A percentile compares a stretch with the other conserved stretches of the same genome.
phyloP scores from a whole-genome alignment of 2,888 invertebrate species.

The Linyphia triangularis region DNA sequence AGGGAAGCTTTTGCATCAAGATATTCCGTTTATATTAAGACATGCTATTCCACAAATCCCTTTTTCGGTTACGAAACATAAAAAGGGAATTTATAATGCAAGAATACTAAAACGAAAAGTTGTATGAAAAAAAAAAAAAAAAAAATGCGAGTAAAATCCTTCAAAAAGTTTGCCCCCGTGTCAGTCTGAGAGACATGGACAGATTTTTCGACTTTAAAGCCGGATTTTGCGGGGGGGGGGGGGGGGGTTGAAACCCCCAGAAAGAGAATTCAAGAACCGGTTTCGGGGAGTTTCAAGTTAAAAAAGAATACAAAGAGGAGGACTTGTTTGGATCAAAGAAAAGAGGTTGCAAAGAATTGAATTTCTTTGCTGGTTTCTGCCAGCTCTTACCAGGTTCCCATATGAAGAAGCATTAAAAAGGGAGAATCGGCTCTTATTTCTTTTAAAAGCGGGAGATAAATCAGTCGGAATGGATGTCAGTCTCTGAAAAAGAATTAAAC shows the following conservation, averaged over 20 bases:
- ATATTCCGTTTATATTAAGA: too few relatives aligned
- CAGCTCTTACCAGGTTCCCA: conserved; percentile 7
- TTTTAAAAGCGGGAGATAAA: conserved; percentile 25
- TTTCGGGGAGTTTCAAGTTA: too few relatives aligned
- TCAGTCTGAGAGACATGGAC: conserved; percentile 20
- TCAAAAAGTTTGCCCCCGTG: conserved; percentile 51
- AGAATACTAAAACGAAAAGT: neutral
- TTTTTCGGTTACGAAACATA: too few relatives aligned
- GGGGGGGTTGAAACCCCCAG: conserved; percentile 7
- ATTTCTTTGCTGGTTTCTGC: neutral
- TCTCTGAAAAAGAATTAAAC: conserved; percentile 33
- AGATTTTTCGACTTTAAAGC: conserved; percentile 50
- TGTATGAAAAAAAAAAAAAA: neutral
- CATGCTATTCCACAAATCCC: too few relatives aligned
- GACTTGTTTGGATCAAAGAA: conserved; percentile 65
- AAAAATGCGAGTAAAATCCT: neutral
- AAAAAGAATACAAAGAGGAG: neutral
- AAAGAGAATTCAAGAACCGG: conserved; percentile 44
- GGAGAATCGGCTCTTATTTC: conserved; percentile 12
- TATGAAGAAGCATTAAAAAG: conserved; percentile 13
- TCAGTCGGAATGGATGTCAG: conserved; percentile 28
- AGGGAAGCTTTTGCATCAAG: too few relatives aligned
- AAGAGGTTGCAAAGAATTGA: conserved; percentile 27
- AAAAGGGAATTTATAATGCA: too few relatives aligned
- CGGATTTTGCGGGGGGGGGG: conserved; percentile 18